Conservation (phyloP, 2,113 vertebrate genomes). For the Prietella phreatophila region DNA sequence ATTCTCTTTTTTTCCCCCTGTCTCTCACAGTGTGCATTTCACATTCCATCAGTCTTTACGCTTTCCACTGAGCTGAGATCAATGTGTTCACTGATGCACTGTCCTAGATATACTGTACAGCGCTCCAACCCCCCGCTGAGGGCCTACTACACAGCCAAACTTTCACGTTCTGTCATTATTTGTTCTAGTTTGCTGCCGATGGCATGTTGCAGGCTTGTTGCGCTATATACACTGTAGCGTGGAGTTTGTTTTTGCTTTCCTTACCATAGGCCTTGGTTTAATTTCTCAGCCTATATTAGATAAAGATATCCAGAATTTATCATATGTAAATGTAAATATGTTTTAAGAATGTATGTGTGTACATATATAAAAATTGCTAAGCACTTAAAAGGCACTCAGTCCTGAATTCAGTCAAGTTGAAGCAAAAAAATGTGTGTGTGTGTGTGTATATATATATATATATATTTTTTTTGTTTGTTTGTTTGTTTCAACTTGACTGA, state of each 20-base stretch:
- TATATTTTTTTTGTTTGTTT: no score
- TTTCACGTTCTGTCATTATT: conserved; percentile 20
- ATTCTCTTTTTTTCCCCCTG: not conserved
- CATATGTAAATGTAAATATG: not conserved
- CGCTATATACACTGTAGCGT: not conserved
- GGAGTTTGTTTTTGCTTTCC: not conserved
- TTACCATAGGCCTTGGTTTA: not conserved
- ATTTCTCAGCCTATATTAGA: not conserved
- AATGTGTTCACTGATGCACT: conserved; percentile 27
- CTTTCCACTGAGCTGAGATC: conserved; percentile 24
- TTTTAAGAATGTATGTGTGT: no score
- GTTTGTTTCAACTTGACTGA: not conserved
- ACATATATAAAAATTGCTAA: no score
- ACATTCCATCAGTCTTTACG: not conserved
- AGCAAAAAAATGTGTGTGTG: no score
- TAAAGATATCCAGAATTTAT: not conserved
- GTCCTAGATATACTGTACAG: conserved; percentile 42
- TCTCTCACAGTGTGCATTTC: not conserved
- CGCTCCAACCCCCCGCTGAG: not conserved
- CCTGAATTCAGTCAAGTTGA: no score
- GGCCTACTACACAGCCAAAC: not conserved
- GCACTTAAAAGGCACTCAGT: no score
- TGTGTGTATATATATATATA: no score
- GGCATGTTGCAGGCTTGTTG: not conserved
- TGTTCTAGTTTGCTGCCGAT: conserved; percentile 25